Base-by-base conservation (phyloP, 2,113 vertebrate genomes). In the Oplegnathus fasciatus region DNA sequence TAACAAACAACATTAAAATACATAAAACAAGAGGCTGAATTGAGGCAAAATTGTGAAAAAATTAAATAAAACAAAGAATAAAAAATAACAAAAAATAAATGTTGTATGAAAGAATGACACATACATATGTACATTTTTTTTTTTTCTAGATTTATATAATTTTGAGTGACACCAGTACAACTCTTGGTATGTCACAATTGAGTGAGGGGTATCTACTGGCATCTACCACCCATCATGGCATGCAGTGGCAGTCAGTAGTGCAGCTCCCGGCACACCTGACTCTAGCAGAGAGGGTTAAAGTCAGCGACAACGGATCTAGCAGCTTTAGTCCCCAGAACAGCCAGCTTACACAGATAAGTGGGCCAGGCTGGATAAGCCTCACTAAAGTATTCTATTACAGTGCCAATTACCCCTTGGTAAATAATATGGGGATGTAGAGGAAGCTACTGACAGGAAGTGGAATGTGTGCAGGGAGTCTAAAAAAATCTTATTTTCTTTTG, bases 251-350 rank as follows among this genome's bases (percentile, higher is more conserved):
- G 68, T 66, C 58, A 42, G 66, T 4, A 71, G 64, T 42, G 64
- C 72, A 81, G 77, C 85, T 89, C 74, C 68, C 86, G 88, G 80
- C 80, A 92, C 90, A 89, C 90, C 86, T 93, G 87, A 91, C 70
- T 88, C 70, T 73, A 80, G 82, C 86, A 90, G 88, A 90, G 78
- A 86, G 90, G 86, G 90, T 92, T 91, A 89, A 93, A 89, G 90
- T 91, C 94, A 92, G 92, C 42, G 54, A 90, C 90, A 91, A 87
- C 66, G 88, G 88, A 91, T 92, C 91, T 88, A 91, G 85, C 86
- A 91, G 94, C 92, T 94, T 94, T 93, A 92, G 89, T 89, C 89
- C 77, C 90, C 88, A 93, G 91, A 94, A 94, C 94, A 93, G 90
- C 92, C 88, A 91, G 90, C 93, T 94, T 92, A 94, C 89, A 80